Evolutionary conservation across 2,113 vertebrate species (phyloP).

Genomic region (Pao palembangensis): DNA sequence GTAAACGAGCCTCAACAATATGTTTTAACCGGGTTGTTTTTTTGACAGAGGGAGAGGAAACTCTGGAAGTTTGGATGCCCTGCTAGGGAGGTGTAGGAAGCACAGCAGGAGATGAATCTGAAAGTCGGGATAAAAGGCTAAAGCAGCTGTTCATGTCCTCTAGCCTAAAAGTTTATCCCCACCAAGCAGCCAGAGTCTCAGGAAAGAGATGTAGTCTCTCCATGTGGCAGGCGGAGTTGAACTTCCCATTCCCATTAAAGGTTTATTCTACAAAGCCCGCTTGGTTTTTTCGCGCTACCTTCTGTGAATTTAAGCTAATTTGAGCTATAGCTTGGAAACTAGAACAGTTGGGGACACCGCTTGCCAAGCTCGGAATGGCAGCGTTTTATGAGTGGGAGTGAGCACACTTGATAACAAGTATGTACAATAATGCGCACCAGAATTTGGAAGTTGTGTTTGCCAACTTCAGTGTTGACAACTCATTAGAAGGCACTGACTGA

Average conservation of each 20-base stretch:
- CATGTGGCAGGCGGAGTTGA: constrained; percentile 33
- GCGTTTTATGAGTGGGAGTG: constrained; percentile 43
- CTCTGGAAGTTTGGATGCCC: constrained; percentile 17
- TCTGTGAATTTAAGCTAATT: not conserved
- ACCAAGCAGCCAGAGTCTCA: constrained; percentile 40
- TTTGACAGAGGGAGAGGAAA: constrained; percentile 16
- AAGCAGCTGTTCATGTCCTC: constrained; percentile 43
- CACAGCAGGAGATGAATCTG: constrained; percentile 12
- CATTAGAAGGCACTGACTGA: constrained; percentile 39
- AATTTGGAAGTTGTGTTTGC: constrained; percentile 26
- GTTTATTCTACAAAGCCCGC: constrained; percentile 27
- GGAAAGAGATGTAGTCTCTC: constrained; percentile 34
- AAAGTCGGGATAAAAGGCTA: constrained; percentile 37
- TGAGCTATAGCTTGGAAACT: constrained; percentile 28
- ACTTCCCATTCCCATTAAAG: constrained; percentile 24
- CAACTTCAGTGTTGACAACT: constrained; percentile 33
- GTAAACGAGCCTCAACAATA: constrained; percentile 3
- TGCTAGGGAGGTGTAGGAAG: constrained; percentile 28
- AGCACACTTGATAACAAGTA: constrained; percentile 42
- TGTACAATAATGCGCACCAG: constrained; percentile 30
- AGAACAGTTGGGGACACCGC: constrained; percentile 52
- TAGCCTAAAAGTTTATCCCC: constrained; percentile 39
- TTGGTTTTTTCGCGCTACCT: not conserved
- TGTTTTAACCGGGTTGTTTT: constrained; percentile 15
- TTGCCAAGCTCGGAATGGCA: constrained; percentile 52